These are phyloP conservation scores for Itoplectis maculator DNA, from an alignment of 2,888 invertebrate species.

Conservation along the genomic window DNA sequence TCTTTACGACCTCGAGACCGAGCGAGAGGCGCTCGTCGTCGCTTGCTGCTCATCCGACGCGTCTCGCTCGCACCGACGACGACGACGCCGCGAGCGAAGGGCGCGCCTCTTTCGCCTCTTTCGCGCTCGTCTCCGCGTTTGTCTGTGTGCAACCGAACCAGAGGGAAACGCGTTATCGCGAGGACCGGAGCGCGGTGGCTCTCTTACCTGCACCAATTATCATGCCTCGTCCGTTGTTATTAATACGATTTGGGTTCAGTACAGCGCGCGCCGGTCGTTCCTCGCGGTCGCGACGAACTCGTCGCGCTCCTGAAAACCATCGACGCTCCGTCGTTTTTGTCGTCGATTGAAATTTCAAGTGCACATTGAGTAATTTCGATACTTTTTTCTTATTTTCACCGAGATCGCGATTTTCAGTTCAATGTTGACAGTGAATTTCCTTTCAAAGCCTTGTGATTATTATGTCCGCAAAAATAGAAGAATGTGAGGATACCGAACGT, in stretches of 20 bases:
- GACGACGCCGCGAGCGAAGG: slow-evolving; percentile 33
- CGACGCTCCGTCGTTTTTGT: too few relatives aligned
- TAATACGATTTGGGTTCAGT: slow-evolving; percentile 57
- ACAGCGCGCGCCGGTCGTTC: slow-evolving; percentile 37
- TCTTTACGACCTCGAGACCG: slow-evolving; percentile 64
- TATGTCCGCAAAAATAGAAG: slow-evolving; percentile 23
- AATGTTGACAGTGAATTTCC: too few relatives aligned
- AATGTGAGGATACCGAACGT: slow-evolving; percentile 49
- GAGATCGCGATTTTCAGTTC: too few relatives aligned
- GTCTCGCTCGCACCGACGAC: slow-evolving; percentile 29
- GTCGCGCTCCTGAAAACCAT: not conserved
- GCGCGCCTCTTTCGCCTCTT: slow-evolving; percentile 52
- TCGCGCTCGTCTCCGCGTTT: not conserved
- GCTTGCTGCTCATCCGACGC: slow-evolving; percentile 21
- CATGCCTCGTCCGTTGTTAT: slow-evolving; percentile 67
- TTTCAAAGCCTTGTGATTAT: too few relatives aligned
- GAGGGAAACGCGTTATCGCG: slow-evolving; percentile 80
- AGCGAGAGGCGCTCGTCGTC: slow-evolving; percentile 52
- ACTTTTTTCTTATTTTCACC: too few relatives aligned
- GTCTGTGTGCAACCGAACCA: slow-evolving; percentile 72
- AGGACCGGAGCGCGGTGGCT: slow-evolving; percentile 75
- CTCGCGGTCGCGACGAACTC: slow-evolving; percentile 1
- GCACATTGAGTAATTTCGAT: too few relatives aligned
- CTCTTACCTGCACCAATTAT: slow-evolving; percentile 78
- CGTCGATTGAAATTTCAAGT: too few relatives aligned